phyloP scores from a whole-genome alignment of 2,797 vertebrate species.

The Helostoma temminkii region DNA sequence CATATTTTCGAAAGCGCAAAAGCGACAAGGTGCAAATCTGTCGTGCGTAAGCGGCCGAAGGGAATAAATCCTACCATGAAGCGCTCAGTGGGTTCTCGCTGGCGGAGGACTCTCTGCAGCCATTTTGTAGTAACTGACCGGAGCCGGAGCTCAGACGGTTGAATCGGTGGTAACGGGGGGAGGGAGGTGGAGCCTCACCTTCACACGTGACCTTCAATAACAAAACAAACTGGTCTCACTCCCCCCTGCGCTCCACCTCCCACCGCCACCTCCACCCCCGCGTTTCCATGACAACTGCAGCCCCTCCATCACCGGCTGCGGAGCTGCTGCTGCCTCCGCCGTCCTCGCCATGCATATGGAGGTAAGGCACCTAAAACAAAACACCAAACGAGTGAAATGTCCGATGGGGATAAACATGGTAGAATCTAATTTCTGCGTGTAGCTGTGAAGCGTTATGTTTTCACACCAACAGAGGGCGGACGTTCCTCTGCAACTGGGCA shows the following conservation, averaged over 20 bases:
- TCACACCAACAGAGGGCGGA: conserved; percentile 76
- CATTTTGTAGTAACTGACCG: conserved; percentile 89
- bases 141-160: conserved; percentile 80
- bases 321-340: neutral
- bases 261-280: conserved; percentile 36
- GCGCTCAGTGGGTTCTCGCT: conserved; percentile 76
- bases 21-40: neutral
- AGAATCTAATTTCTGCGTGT: conserved; percentile 1
- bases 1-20: neutral
- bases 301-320: conserved; percentile 53
- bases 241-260: conserved; percentile 40
- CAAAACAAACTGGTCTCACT: conserved; percentile 81
- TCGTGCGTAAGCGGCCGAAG: neutral
- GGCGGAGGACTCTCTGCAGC: conserved; percentile 83
- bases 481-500: conserved; percentile 12
- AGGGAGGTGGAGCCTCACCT: conserved; percentile 63
- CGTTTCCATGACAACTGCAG: conserved; percentile 83
- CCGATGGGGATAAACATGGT: no score
- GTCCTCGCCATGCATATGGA: neutral
- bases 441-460: neutral
- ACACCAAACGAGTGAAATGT: neutral
- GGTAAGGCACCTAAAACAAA: conserved; percentile 6
- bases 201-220: conserved; percentile 84
- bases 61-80: conserved; percentile 74
- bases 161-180: conserved; percentile 79